Conservation (phyloP, 2,797 vertebrate genomes). For the Spinus pinus region DNA sequence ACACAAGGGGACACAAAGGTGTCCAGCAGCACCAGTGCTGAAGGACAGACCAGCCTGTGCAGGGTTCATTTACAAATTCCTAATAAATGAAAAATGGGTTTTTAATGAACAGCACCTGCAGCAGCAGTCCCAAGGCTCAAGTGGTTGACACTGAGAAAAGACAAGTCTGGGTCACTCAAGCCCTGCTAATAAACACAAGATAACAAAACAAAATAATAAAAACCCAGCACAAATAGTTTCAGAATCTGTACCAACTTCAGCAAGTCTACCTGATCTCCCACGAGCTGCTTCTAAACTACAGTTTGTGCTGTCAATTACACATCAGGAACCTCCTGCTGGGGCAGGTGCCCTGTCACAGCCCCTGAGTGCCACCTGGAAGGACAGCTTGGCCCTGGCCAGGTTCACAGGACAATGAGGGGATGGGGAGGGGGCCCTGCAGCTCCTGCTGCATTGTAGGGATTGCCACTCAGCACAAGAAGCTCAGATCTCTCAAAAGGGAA, state of each 20-base stretch:
- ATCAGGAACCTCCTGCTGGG: not conserved
- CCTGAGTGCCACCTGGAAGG: not conserved
- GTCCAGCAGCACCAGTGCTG: not conserved
- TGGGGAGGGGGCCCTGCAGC: not conserved
- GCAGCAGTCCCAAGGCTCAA: not conserved
- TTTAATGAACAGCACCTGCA: not conserved
- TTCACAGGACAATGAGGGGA: not conserved
- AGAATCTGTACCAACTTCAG: not conserved
- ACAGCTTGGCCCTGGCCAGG: not conserved
- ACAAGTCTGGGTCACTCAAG: not conserved
- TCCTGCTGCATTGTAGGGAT: not conserved
- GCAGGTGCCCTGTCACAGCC: rapidly evolving
- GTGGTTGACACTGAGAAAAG: not conserved
- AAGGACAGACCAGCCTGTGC: not conserved
- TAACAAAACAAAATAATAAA: not conserved
- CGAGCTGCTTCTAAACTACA: not conserved
- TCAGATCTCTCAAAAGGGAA: not conserved
- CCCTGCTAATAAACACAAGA: not conserved
- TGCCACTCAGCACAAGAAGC: not conserved
- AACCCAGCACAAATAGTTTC: not conserved
- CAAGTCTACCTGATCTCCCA: not conserved
- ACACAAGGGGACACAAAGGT: not conserved
- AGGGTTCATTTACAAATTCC: not conserved
- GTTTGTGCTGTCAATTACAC: not conserved
- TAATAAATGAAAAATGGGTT: not conserved